These are phyloP conservation scores for Formica exsecta DNA, from an alignment of 1,140 invertebrate species.

Conservation along the genomic window DNA sequence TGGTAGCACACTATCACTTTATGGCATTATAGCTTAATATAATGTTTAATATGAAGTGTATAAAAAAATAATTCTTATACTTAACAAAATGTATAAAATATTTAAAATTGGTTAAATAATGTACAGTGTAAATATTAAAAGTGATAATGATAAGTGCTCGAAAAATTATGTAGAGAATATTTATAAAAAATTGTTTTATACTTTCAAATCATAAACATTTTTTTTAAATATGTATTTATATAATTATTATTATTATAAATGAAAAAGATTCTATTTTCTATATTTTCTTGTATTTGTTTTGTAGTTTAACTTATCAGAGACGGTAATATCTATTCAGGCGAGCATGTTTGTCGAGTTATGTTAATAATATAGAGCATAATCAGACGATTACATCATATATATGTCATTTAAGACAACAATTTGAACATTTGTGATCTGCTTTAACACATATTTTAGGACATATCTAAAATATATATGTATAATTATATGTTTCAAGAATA, in stretches of 20 bases:
- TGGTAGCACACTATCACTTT: not conserved
- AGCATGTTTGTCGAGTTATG: not conserved
- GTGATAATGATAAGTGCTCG: conserved; percentile 5
- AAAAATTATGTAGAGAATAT: conserved; percentile 2
- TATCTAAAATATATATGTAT: conserved; percentile 16
- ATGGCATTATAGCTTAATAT: not conserved
- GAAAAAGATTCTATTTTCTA: conserved; percentile 17
- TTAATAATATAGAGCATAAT: not conserved
- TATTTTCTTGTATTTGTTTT: not conserved
- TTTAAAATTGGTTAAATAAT: conserved; percentile 22
- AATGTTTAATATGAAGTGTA: conserved; percentile 14
- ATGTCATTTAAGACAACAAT: not conserved
- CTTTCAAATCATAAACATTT: not conserved
- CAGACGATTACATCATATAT: too few species aligned
- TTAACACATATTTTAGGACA: not conserved
- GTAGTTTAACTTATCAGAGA: not conserved
- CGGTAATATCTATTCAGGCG: not conserved
- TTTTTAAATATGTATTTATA: not conserved
- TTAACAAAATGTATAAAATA: conserved; percentile 14
- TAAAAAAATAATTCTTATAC: conserved; percentile 3
- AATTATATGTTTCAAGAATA: conserved; percentile 22
- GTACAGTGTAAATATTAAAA: conserved; percentile 55
- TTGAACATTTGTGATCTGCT: not conserved
- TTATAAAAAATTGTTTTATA: not conserved
- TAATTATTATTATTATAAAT: conserved; percentile 15